phyloP scores from a whole-genome alignment of 2,797 vertebrate species.

The Hephaestus fuliginosus region DNA sequence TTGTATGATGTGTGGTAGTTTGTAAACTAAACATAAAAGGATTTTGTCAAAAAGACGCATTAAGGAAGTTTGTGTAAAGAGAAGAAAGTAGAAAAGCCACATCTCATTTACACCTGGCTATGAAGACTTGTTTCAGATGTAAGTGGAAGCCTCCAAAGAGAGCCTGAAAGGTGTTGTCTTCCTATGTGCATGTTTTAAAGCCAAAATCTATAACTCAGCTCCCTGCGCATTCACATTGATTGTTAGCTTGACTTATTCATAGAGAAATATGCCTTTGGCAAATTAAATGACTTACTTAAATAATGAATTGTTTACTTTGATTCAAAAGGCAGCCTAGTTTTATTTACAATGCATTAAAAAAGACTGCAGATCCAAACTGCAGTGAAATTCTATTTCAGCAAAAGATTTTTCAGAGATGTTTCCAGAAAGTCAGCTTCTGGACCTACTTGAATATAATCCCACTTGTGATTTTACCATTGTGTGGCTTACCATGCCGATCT shows the following conservation, averaged over 20 bases:
- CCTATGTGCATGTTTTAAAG: not conserved
- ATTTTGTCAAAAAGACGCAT: not conserved
- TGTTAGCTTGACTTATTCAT: not conserved
- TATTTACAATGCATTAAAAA: constrained; percentile 1
- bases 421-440: not conserved
- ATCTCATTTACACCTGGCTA: not conserved
- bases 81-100: not conserved
- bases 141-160: not conserved
- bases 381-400: too few species aligned
- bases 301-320: constrained; percentile 4
- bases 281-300: not conserved
- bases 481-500: not conserved
- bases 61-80: not conserved
- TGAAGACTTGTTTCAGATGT: not conserved
- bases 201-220: constrained; percentile 1
- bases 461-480: not conserved
- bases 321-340: not conserved
- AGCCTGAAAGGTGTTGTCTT: not conserved
- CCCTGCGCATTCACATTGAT: constrained; percentile 9
- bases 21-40: not conserved
- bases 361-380: not conserved
- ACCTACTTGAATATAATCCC: not conserved
- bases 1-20: not conserved
- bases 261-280: constrained; percentile 7
- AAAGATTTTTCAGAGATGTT: not conserved